Evolutionary conservation across 2,113 vertebrate species (phyloP).

Genomic region (Cyanoramphus novaezelandiae): DNA sequence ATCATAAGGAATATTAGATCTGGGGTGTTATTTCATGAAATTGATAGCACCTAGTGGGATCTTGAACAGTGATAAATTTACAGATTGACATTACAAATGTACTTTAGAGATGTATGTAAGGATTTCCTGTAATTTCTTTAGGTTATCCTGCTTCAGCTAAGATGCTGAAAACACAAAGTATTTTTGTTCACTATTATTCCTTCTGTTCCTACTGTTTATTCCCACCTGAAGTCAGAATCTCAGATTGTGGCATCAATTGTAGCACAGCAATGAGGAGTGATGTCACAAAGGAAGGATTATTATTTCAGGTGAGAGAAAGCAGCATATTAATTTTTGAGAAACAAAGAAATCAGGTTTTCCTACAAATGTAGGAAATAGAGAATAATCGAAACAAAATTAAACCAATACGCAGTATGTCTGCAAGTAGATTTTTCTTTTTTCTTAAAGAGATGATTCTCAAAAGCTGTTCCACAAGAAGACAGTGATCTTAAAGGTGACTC

Average conservation of each 20-base stretch:
- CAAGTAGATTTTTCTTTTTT: not conserved
- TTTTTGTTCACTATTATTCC: not conserved
- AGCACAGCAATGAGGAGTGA: not conserved
- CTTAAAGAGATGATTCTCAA: not conserved
- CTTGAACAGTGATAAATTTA: not conserved
- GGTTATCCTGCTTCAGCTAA: not conserved
- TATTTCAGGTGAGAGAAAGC: not conserved
- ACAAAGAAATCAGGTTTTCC: not conserved
- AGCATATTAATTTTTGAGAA: slow-evolving; percentile 42
- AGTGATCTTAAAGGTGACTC: not conserved
- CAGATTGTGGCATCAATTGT: not conserved
- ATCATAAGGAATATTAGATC: not conserved
- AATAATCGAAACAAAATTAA: not conserved
- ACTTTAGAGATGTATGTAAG: not conserved
- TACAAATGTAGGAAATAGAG: not conserved
- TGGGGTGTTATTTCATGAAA: not conserved
- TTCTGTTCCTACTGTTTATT: slow-evolving; percentile 25
- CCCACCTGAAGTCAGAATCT: not conserved
- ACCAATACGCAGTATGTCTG: not conserved
- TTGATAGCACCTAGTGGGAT: not conserved
- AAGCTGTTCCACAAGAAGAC: not conserved
- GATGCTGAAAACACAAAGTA: not conserved
- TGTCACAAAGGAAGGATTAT: not conserved
- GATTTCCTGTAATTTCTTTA: not conserved
- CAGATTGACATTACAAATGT: not conserved